These are phyloP conservation scores for Tyrannus savana DNA, from an alignment of 2,113 vertebrate species.

Conservation along the genomic window DNA sequence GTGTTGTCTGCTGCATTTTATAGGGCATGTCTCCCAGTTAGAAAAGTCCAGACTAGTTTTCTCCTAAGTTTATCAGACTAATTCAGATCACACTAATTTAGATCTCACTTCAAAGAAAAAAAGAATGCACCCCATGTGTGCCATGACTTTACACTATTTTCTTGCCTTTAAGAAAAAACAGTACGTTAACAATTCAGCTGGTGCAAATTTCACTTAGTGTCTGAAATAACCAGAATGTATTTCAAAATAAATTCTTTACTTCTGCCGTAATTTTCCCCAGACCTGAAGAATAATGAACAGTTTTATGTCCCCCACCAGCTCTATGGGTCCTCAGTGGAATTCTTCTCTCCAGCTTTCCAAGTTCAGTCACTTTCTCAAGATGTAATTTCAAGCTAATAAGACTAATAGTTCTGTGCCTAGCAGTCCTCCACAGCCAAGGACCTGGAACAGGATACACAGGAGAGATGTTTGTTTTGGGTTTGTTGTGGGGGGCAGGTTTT, in stretches of 20 bases:
- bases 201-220: conserved; percentile 2
- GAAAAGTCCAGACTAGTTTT: neutral
- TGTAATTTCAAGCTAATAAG: conserved; percentile 1
- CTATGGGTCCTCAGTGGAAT: neutral
- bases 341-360: conserved; percentile 6
- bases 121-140: neutral
- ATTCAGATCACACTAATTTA: neutral
- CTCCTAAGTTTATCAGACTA: neutral
- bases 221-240: conserved; percentile 18
- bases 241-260: conserved; percentile 22
- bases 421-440: neutral
- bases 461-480: neutral
- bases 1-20: neutral
- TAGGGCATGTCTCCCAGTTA: neutral
- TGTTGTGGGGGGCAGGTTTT: neutral
- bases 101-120: neutral
- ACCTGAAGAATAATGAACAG: conserved; percentile 1
- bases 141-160: neutral
- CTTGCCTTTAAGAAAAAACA: neutral
- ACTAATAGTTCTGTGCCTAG: conserved; percentile 1
- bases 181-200: neutral
- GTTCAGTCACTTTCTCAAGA: conserved; percentile 28
- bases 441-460: conserved; percentile 9
- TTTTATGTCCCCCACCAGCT: neutral
- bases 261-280: conserved; percentile 21